Conservation (phyloP, 2,888 invertebrate species). For the Himalopsyche kuldschensis region DNA sequence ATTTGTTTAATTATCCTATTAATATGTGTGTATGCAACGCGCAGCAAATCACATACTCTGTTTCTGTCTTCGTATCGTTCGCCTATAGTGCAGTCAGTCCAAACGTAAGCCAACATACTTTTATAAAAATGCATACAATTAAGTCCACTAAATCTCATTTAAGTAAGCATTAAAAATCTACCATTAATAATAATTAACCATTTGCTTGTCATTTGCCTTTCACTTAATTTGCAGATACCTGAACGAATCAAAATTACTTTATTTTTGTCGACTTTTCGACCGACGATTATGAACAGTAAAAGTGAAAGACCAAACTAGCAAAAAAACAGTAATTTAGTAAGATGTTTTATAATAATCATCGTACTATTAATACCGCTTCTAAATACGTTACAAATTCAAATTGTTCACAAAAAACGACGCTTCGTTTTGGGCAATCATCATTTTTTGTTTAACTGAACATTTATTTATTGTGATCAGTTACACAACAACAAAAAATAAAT, state of each 20-base stretch:
- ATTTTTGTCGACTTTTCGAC: background rate
- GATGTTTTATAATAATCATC: background rate
- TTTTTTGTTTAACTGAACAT: background rate
- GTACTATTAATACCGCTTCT: background rate
- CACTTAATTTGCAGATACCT: background rate
- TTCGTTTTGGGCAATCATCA: background rate
- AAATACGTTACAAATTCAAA: background rate
- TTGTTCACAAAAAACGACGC: background rate
- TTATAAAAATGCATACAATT: background rate
- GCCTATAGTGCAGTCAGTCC: background rate
- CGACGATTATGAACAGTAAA: background rate
- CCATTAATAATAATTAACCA: background rate
- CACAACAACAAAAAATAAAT: too few species aligned
- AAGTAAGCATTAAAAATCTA: background rate
- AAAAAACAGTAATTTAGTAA: background rate
- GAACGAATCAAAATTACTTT: background rate
- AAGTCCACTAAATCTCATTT: background rate
- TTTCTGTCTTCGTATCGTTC: too few species aligned
- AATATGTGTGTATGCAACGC: too few species aligned
- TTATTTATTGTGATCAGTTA: too few species aligned
- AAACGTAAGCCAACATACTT: background rate
- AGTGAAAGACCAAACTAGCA: background rate
- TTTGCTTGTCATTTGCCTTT: background rate
- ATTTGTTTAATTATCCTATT: too few species aligned
- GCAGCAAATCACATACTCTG: background rate